Base-by-base conservation (phyloP, 2,797 vertebrate species). In the Notoglanidium macrostoma region DNA sequence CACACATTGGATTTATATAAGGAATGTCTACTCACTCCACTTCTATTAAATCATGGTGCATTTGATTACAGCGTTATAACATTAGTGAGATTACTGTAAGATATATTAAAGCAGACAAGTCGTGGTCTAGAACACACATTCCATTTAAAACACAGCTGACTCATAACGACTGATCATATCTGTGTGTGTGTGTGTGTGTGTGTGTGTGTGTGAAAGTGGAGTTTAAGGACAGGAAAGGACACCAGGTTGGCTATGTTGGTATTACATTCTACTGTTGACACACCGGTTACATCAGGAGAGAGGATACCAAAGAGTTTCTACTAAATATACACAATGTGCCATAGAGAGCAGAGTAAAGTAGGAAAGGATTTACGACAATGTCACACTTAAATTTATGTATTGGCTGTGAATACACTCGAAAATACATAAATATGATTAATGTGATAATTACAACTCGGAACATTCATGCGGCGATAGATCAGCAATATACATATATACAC, bases 11-110 rank as follows among this genome's bases (percentile, higher is more conserved):
- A 85, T 85, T 87, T 23, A 6, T 87, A 73, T 76, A 83, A 85
- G 61, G 68, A 85, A 85, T 65, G 35, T 73, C 63, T 65, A 63
- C 59, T 83, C 72, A 82, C 81, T 35, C 46, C 68, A 61, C 54
- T 68, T 85, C 65, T 74, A 77, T 87, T 74, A 78, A 84, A 85
- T 83, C 78, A 88, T 32, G 55, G 40, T 80, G 67, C 26, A 86
- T 67, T 59, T 84, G 55, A 61, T 83, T 78, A 83, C 40, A 8
- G 8, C 17, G 44, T 78, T 81, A 76, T 35, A 81, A n/a, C 68
- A 46, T 85, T 81, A 85, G 57, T 81, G 85, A 82, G 85, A 86
- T 82, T 81, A 86, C 77, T 82, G n/a, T 82, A 86, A 73, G 79
- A 81, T 61, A 79, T 59, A 78, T 86, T 78, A 86, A 46, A 72